Base-by-base conservation (phyloP, 1,140 invertebrate species). In the Drosophila virilis region DNA sequence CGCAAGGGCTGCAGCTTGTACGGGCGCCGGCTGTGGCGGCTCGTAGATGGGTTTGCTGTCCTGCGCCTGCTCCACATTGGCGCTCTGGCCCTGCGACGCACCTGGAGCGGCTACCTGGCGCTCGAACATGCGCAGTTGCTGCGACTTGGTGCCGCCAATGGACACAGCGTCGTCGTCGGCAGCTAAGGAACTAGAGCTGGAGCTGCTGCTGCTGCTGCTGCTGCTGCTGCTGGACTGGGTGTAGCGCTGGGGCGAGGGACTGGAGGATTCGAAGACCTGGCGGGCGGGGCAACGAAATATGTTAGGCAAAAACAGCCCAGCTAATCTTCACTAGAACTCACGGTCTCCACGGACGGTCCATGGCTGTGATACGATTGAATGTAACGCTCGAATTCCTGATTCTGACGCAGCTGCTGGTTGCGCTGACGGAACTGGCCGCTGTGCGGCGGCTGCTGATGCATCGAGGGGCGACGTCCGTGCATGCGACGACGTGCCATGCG, bases 381-480 rank as follows among this genome's bases (percentile, higher is more conserved):
- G 52, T 91, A 92, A 0, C 90, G 88, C 40, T 92, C 91, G 43
- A 92, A 92, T 45, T 92, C 91, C 71, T 91, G 81, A 54, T 92
- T 92, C 50, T 92, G 83, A 0, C 82, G 88, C 9, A 89, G 69
- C 57, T 91, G 90, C 35, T 91, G 78, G 43, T 79, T 89, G 13
- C 77, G 66, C 59, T 91, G 78, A 7, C 86, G 76, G 58, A 91
- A 83, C 17, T 91, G 90, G 6, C 80, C 77, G 17, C 71, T 89
- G 52, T 84, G 84, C 8, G 77, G 73, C 4, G 80, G 84, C 70
- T 85, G 84, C 50, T 90, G 84, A 8, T 71, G 66, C 8, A 80
- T 8, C 1, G 67, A 57, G 22, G 79, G 84, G 4, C 84, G 84
- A 40, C 84, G 71, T 40, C 10, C 64, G 45, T 89, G 84, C 5